These are phyloP conservation scores for Copsychus sechellarum DNA, from an alignment of 2,113 vertebrate species.

Conservation along the genomic window DNA sequence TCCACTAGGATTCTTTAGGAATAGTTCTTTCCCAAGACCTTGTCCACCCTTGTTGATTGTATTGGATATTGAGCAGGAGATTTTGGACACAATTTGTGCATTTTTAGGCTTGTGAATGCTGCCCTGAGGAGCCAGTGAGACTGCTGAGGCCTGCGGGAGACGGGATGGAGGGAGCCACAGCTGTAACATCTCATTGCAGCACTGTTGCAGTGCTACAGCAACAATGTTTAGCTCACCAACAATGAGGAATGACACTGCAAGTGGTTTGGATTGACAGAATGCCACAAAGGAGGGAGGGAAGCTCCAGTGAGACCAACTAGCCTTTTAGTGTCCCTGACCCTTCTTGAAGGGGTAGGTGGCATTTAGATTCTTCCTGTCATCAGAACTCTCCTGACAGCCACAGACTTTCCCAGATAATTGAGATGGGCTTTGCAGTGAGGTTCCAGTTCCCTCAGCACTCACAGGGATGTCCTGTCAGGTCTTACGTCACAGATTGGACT, in stretches of 20 bases:
- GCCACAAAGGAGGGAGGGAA: not conserved
- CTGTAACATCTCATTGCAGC: not conserved
- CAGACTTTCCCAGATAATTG: not conserved
- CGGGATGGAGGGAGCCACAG: not conserved
- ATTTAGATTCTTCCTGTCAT: not conserved
- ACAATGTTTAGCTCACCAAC: rapidly evolving
- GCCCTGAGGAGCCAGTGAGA: not conserved
- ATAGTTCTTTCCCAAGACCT: not conserved
- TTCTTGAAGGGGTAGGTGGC: not conserved
- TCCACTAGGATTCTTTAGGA: not conserved
- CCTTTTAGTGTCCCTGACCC: not conserved
- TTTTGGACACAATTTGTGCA: not conserved
- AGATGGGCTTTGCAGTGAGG: not conserved
- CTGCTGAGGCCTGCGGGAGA: not conserved
- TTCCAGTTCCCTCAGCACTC: not conserved
- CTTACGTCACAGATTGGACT: not conserved
- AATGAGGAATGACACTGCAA: not conserved
- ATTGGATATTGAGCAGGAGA: not conserved
- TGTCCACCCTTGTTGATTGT: too few relatives aligned
- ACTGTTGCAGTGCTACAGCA: rapidly evolving
- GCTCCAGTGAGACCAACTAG: not conserved
- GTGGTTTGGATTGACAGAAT: not conserved
- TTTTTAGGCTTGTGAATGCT: not conserved
- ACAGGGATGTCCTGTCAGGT: rapidly evolving
- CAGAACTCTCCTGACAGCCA: not conserved